Base-by-base conservation (phyloP, 2,888 invertebrate genomes). In the Torymus texanus region DNA sequence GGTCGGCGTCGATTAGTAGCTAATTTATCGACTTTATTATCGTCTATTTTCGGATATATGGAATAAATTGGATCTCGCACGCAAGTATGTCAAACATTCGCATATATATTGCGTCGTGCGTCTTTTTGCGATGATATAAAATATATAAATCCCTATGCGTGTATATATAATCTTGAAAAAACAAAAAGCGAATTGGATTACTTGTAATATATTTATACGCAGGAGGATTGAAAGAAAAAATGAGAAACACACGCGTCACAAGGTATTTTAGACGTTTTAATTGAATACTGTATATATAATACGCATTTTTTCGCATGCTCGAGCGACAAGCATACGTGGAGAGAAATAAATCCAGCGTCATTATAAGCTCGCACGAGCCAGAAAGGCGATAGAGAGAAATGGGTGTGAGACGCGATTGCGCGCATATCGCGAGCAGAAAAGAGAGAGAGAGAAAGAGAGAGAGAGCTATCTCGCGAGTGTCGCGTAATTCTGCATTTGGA, bases 401-500 rank as follows among this genome's bases (percentile, higher is more conserved):
- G 68, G 55, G 53, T 41, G 21, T 65, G 67, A 74, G 61, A 13
- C 74, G 67, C 51, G 65, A 65, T 59, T 58, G 21, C 63, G 18
- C 29, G 62, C 41, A 41, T 41, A 41, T 72, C 70, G 13, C 41
- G 41, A 41, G 8, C 41, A 41, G 41, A 41, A 41, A 41, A 41
- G 41, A 41, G 41, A 41, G 0, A 41, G 29, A 29, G 41, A 41
- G 0, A 41, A 3, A 29, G 41, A 41, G 41, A 41, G 41, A 21
- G 29, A 75, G 56, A 68, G 53, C 61, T 70, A 66, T 78, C 67
- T 51, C 11, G 4, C 58, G 67, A 75, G 75, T 75, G 81, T 78
- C 80, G 55, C 81, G 81, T 81, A 81, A 81, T 78, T 81, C 75
- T 75, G 81, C 68, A 77, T 77, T 80, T 74, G 78, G 78, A 67